Base-by-base conservation (phyloP, 2,113 vertebrate species). In the Triplophysa rosa region DNA sequence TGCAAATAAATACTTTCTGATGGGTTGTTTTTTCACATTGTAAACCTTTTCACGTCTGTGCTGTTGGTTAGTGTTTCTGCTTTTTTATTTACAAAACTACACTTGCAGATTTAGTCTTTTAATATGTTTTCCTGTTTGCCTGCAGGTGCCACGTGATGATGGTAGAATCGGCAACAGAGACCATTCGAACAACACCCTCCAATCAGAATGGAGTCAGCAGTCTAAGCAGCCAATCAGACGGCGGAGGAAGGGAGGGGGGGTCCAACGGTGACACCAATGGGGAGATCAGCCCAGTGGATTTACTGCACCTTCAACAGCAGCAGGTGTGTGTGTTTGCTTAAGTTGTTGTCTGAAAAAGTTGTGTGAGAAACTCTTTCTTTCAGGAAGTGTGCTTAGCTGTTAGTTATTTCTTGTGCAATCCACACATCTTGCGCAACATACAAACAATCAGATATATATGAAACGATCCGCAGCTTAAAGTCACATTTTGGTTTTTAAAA, bases 161-260 rank as follows among this genome's bases (percentile, higher is more conserved):
- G 97, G 97, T 98, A 93, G 97, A 99, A 95, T 99, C 97, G 12
- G 97, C 97, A 91, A 98, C 96, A 81, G 97, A 99, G 95, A 97
- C 96, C 92, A 98, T 98, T 94, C 95, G 97, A 86, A 98, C 97
- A 66, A 94, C 95, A 83, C 95, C 97, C 77, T 95, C 96, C 80
- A 89, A 93, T 90, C 97, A 99, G 89, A 99, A 98, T 84, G 97
- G 97, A 88, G 95, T 98, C 89, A 95, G 97, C 94, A 96, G 95
- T 91, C 94, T 99, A 87, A 95, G 93, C 82, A 97, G 95, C 86
- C 97, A 96, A 87, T 93, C 95, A 1, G 97, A 98, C 74, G 95
- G 92, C 5, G 89, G 94, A 61, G 91, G 95, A 79, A 90, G 95
- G 89, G 95, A 96, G 33, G 84, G 92, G 0, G 93, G 92, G 0